Evolutionary conservation across 2,888 invertebrate genomes (phyloP).

Genomic region (Himalopsyche anomala): DNA sequence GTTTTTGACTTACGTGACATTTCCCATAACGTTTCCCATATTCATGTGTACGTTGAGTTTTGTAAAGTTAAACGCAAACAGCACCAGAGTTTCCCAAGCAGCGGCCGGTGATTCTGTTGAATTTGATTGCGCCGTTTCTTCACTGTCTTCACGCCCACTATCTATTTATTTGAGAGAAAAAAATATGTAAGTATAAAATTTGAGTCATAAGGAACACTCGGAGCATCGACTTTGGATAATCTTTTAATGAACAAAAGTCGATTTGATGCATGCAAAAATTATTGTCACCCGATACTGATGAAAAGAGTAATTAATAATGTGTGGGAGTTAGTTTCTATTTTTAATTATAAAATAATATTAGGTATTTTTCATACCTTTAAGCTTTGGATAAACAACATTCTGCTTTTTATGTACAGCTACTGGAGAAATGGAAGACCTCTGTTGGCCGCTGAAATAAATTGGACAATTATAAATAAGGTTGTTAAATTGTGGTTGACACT

Average conservation of each 20-base stretch:
- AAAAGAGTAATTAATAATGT: no score
- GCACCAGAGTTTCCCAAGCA: constrained; percentile 96
- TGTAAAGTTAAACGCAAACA: constrained; percentile 97
- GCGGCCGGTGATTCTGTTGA: constrained; percentile 81
- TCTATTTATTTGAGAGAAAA: constrained; percentile 68
- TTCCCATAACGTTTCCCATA: constrained; percentile 99
- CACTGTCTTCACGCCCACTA: constrained; percentile 77
- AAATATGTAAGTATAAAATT: no score
- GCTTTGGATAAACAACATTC: constrained; percentile 58
- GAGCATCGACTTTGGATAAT: not conserved
- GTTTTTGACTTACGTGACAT: constrained; percentile 83
- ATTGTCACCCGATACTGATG: no score
- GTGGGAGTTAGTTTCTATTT: no score
- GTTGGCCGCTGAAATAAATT: constrained; percentile 59
- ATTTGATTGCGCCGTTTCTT: constrained; percentile 75
- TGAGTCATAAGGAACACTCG: no score
- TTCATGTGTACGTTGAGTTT: constrained; percentile 98
- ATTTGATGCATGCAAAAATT: no score
- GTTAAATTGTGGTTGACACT: no score
- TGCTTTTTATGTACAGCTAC: constrained; percentile 61
- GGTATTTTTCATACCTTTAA: constrained; percentile 58
- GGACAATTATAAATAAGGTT: not conserved
- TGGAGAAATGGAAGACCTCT: constrained; percentile 61
- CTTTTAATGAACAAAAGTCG: not conserved
- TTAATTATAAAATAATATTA: no score